Evolutionary conservation across 1,140 invertebrate genomes (phyloP).

Genomic region (Cylas formicarius): DNA sequence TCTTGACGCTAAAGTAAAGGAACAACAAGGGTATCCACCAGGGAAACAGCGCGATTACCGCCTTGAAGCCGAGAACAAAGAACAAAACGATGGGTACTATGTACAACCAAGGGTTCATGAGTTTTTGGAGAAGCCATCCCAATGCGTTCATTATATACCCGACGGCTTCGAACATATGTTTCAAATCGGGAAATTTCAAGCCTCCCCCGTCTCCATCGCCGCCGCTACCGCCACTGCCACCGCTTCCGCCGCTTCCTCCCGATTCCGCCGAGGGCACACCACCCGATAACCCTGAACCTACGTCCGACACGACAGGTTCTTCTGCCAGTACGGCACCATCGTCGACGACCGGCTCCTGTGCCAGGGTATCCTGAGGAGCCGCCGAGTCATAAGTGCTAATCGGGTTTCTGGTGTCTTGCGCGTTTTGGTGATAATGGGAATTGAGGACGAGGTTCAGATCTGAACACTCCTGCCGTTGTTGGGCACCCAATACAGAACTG

Average conservation of each 20-base stretch:
- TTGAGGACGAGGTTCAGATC: constrained; percentile 40
- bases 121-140: constrained; percentile 23
- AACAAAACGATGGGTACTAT: constrained; percentile 30
- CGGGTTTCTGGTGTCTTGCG: constrained; percentile 14
- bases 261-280: constrained; percentile 42
- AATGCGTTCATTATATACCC: constrained; percentile 25
- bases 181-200: constrained; percentile 33
- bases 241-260: constrained; percentile 38
- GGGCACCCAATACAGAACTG: constrained; percentile 28
- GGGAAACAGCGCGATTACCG: constrained; percentile 35
- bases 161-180: constrained; percentile 33
- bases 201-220: constrained; percentile 39
- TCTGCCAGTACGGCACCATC: constrained; percentile 11
- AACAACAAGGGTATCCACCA: constrained; percentile 39
- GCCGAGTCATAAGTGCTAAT: constrained; percentile 27
- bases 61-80: constrained; percentile 30
- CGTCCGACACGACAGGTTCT: constrained; percentile 29
- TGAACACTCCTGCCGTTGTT: constrained; percentile 34
- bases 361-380: constrained; percentile 10
- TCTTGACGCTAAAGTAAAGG: constrained; percentile 26
- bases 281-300: constrained; percentile 30
- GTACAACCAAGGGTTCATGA: constrained; percentile 34
- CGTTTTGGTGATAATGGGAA: constrained; percentile 36
- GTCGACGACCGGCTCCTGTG: constrained; percentile 15
- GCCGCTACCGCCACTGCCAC: constrained; percentile 37